Base-by-base conservation (phyloP, 1,140 invertebrate species). In the Nylanderia fulva region DNA sequence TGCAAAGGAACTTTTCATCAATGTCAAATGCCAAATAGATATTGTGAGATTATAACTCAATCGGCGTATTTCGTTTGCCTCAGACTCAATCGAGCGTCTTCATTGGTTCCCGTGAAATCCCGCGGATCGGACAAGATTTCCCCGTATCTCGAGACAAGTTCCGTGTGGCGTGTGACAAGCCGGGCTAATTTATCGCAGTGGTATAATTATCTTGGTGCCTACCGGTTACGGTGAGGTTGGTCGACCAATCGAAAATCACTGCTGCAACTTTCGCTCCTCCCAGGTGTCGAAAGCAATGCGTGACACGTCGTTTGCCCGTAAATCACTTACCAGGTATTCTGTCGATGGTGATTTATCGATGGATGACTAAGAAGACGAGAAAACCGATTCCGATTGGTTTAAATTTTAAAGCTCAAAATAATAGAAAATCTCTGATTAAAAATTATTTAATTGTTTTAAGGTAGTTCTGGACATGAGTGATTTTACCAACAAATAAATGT, bases 161-260 rank as follows among this genome's bases (percentile, higher is more conserved):
- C 93, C 89, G 88, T 88, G 89, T 89, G 85, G 87, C 79, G 87
- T 89, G 90, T 93, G 92, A 93, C 92, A 93, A 90, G 85, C 89
- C 90, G 75, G 66, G 90, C 88, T 92, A 93, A 93, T 93, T 93
- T 93, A 92, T 93, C 91, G 90, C 87, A 68, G 80, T 80, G 87
- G 89, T 90, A 91, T 93, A 93, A 93, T 93, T 93, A 92, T 92
- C 88, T 86, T 88, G 84, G 79, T 86, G 80, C 92, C 88, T 90
- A 80, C 86, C 85, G 87, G 86, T 85, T 61, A 60, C 29, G 76
- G 85, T 72, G 42, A 68, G 64, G 71, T 58, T 52, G 42, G 21
- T 82, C 88, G 72, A 79, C 93, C 91, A 93, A 93, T 93, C 90
- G 68, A 69, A 71, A 54, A 72, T 75, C 68, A 66, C 56, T n/a